These are phyloP conservation scores for Cinclus mexicanus DNA, from an alignment of 2,113 vertebrate genomes.

Conservation along the genomic window DNA sequence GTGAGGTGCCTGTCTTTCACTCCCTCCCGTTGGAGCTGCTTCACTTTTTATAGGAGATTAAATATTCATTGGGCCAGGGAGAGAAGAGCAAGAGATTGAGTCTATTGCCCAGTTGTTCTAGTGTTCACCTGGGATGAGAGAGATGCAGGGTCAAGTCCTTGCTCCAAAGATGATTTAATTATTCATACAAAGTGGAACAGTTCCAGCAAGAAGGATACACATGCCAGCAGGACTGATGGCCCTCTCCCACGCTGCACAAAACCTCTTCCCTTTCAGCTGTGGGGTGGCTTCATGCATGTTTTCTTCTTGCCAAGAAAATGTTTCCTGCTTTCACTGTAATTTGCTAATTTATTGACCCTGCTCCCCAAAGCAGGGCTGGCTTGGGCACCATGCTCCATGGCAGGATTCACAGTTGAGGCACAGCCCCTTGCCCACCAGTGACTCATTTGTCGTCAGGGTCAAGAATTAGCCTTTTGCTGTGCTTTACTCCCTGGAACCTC, in stretches of 20 bases:
- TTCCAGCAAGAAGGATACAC: neutral
- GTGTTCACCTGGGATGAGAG: neutral
- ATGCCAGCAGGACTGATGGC: neutral
- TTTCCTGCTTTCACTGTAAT: neutral
- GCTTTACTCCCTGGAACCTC: neutral
- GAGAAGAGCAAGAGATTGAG: constrained; percentile 55
- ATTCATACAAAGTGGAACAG: constrained; percentile 47
- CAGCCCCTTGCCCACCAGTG: accelerated
- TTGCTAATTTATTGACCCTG: neutral
- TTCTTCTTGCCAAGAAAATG: neutral
- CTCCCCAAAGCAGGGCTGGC: neutral
- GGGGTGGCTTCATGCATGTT: neutral
- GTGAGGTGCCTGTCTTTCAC: neutral
- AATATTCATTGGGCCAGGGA: constrained; percentile 48
- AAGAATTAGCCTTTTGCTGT: neutral
- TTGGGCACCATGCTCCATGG: accelerated
- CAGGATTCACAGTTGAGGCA: neutral
- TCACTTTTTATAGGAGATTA: neutral
- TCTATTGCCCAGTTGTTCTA: constrained; percentile 30
- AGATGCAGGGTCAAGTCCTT: constrained; percentile 37
- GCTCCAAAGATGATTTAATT: constrained; percentile 24
- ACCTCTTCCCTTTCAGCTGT: neutral
- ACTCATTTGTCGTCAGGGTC: neutral
- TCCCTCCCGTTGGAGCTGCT: neutral
- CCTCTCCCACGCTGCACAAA: neutral